These are phyloP conservation scores for Siniperca scherzeri DNA, from an alignment of 2,797 vertebrate species.

Conservation along the genomic window DNA sequence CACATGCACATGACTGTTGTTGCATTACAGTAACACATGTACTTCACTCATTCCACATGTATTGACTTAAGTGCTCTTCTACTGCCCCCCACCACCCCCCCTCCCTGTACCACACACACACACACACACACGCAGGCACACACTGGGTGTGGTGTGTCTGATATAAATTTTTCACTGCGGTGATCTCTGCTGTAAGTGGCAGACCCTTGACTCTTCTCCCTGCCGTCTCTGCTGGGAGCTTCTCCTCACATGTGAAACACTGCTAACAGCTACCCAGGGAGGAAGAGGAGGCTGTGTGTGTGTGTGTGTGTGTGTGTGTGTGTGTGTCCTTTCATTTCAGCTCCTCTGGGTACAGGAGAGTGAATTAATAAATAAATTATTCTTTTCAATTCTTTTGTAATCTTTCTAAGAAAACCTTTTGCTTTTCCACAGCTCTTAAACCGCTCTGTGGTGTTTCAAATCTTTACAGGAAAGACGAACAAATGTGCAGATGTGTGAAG, in stretches of 20 bases:
- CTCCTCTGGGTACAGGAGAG: conserved; percentile 15
- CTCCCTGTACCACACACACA: conserved; percentile 4
- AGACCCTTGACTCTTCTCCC: conserved; percentile 60
- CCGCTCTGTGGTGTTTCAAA: background rate
- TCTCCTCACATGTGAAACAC: conserved; percentile 74
- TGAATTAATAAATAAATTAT: conserved; percentile 53
- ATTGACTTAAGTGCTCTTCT: conserved; percentile 50
- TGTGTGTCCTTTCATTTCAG: conserved; percentile 31
- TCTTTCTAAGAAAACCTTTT: conserved; percentile 20
- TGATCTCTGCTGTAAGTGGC: conserved; percentile 72
- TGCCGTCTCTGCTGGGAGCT: conserved; percentile 65
- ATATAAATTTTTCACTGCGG: conserved; percentile 77
- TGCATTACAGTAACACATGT: conserved; percentile 52
- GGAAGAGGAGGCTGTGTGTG: conserved; percentile 20
- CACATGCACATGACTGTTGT: conserved; percentile 5
- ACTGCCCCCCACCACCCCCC: background rate
- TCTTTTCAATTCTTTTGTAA: conserved; percentile 14
- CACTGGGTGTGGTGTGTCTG: conserved; percentile 33
- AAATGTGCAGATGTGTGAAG: conserved; percentile 1
- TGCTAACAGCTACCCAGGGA: conserved; percentile 79
- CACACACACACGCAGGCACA: conserved; percentile 39
- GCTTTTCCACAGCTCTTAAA: background rate
- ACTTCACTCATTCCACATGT: conserved; percentile 49
- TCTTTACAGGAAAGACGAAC: background rate
- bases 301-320: conserved; percentile 19